Evolutionary conservation across 2,797 vertebrate genomes (phyloP), one percentile per base, ranked within the genome.

Genomic region (Ciconia nigra): DNA sequence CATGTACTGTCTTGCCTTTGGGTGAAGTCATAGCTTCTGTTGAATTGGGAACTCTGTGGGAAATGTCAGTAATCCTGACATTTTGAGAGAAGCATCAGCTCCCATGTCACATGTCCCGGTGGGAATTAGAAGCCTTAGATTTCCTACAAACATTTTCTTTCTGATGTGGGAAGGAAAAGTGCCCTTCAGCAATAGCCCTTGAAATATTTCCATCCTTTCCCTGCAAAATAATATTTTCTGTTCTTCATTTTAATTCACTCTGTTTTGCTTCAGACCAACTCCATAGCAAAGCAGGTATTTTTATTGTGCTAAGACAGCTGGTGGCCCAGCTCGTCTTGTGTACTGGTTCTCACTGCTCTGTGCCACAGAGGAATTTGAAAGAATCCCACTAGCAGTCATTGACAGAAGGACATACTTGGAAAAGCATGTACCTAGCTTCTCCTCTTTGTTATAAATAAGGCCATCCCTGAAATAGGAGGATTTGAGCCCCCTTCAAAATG

Each of bases 41-140:
- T 83, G 80, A 84, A 76, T 42, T 89, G 46, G 62, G 77, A 96
- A 58, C 46, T 89, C 62, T 69, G 57, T 25, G 25, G 77, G 69
- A 95, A 94, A 97, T 91, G 90, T 84, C 92, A 96, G 21, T 24
- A 96, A 87, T 72, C 46, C 31, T 87, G 93, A 90, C 93, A 95
- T 95, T 93, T 93, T 84, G n/a, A 95, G 31, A 72, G 42, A 86
- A 87, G 62, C 66, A 76, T 39, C 73, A 87, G 13, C 61, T 96
- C 66, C 70, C 19, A 12, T 62, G 54, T 90, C 77, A 79, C 19
- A 24, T 4, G 31, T 79, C 51, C 35, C 28, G 55, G 51, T 69
- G 83, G 59, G 86, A 89, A 62, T 70, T 81, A 82, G 15, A 94
- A 81, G 25, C 62, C n/a, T 85, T 69, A 78, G 13, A 86, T 90